phyloP scores from a whole-genome alignment of 2,888 invertebrate species.

The Incurvaria masculella region DNA sequence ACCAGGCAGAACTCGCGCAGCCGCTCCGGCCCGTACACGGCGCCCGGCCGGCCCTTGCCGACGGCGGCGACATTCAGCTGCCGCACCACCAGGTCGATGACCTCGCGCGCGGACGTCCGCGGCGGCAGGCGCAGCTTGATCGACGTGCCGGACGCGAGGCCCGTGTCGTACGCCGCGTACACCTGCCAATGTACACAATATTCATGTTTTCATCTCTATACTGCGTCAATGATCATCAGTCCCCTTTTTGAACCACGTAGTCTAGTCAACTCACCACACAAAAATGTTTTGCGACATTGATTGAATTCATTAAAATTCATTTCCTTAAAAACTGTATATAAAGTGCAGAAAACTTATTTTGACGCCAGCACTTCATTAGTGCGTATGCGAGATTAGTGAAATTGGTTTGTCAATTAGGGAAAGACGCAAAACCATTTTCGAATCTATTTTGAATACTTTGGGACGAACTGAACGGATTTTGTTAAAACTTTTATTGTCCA shows the following conservation, averaged over 20 bases:
- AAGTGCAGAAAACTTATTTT: too few species aligned
- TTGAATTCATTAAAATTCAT: too few species aligned
- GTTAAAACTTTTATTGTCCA: too few species aligned
- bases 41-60: conserved; percentile 78
- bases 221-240: background rate
- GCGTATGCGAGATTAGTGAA: too few species aligned
- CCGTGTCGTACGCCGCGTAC: conserved; percentile 95
- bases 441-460: too few species aligned
- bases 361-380: too few species aligned
- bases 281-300: too few species aligned
- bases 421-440: too few species aligned
- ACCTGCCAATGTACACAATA: conserved; percentile 67
- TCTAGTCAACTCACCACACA: too few species aligned
- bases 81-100: conserved; percentile 92
- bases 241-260: background rate
- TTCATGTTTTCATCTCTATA: conserved; percentile 7
- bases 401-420: too few species aligned
- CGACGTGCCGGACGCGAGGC: conserved; percentile 88
- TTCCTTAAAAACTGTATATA: too few species aligned
- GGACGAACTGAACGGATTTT: too few species aligned
- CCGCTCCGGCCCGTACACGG: conserved; percentile 80
- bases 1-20: conserved; percentile 90
- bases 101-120: conserved; percentile 90
- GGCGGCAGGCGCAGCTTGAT: conserved; percentile 92
- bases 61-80: conserved; percentile 93